A percentile compares a stretch with the other conserved stretches of the same genome.
Conservation (phyloP, 2,797 vertebrate genomes). For the Lacerta agilis region DNA sequence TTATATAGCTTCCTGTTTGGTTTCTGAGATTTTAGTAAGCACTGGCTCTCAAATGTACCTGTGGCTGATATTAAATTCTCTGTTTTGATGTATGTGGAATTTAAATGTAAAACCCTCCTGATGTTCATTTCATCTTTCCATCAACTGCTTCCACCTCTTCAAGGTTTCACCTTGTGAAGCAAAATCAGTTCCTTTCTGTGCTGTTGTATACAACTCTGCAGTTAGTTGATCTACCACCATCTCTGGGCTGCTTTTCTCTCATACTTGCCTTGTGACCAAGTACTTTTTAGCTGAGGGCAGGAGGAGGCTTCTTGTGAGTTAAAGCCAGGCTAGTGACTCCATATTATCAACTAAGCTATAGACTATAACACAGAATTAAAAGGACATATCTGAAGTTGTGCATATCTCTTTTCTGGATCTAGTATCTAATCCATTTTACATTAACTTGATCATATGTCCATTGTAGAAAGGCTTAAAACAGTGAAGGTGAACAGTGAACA, state of each 20-base stretch:
- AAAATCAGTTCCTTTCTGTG: background rate
- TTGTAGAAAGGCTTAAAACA: background rate
- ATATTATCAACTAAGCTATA: background rate
- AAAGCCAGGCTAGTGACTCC: background rate
- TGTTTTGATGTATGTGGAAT: background rate
- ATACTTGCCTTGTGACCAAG: background rate
- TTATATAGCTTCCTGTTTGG: background rate
- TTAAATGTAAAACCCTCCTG: slow-evolving; percentile 19
- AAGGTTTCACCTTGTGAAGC: background rate
- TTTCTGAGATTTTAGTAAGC: background rate
- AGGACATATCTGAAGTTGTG: background rate
- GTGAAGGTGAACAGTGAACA: background rate
- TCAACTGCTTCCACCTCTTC: slow-evolving; percentile 22
- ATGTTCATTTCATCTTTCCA: background rate
- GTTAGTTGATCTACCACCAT: background rate
- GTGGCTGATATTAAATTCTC: too few species aligned
- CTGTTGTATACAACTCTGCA: background rate
- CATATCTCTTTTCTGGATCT: background rate
- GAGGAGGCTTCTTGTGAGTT: background rate
- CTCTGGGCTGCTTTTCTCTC: background rate
- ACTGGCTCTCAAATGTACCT: background rate
- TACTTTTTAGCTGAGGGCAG: background rate
- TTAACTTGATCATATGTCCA: background rate
- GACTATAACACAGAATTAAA: background rate
- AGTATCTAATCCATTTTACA: background rate